Conservation (phyloP, 2,888 invertebrate genomes). For the Callosobruchus maculatus region DNA sequence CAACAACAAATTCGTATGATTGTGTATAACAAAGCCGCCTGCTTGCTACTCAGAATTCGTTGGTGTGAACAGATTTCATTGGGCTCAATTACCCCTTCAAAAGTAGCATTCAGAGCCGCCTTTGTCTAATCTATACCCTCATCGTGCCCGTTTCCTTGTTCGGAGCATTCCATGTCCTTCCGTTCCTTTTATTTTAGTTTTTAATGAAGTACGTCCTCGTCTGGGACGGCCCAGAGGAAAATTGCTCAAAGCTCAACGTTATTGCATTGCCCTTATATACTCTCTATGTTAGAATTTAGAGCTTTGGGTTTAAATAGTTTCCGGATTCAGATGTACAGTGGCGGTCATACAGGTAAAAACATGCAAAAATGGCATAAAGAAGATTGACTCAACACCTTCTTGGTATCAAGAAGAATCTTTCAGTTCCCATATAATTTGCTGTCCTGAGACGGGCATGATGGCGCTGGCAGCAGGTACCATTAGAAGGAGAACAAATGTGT, state of each 20-base stretch:
- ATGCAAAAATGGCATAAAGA: too few relatives aligned
- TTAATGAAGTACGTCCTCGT: neutral
- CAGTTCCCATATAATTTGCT: too few relatives aligned
- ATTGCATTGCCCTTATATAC: neutral
- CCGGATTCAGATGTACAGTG: neutral
- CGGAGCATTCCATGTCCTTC: neutral
- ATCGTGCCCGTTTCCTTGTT: neutral
- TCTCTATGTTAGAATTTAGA: neutral
- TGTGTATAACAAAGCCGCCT: too few relatives aligned
- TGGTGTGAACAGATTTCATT: too few relatives aligned
- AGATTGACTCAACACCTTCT: too few relatives aligned
- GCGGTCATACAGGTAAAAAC: neutral
- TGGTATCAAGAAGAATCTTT: too few relatives aligned
- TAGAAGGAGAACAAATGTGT: too few relatives aligned
- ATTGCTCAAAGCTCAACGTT: neutral
- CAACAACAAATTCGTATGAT: too few relatives aligned
- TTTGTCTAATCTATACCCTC: neutral
- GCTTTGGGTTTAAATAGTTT: neutral
- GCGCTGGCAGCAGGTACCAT: too few relatives aligned
- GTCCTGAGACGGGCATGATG: too few relatives aligned
- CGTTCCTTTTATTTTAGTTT: neutral
- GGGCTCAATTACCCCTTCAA: neutral
- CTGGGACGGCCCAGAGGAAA: neutral
- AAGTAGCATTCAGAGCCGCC: neutral
- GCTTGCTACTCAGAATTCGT: too few relatives aligned